Evolutionary conservation across 2,113 vertebrate species (phyloP), one percentile per base, ranked within the genome.

Genomic region (Prionailurus viverrinus): DNA sequence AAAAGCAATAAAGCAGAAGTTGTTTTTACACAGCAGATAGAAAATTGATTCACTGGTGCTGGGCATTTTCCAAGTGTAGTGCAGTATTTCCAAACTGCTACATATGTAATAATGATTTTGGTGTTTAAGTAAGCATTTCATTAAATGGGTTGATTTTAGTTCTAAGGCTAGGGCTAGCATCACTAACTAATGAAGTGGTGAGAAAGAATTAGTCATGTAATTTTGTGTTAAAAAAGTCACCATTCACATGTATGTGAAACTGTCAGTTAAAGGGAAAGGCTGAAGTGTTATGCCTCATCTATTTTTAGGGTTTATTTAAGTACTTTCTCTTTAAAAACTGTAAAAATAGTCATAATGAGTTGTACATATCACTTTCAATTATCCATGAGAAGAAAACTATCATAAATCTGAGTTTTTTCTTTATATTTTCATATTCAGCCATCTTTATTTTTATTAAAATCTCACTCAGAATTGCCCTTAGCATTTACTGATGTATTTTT

Each of bases 1-100:
- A 98, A 98, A 98, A 96, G 94, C 93, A 98, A 98, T 98, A 98
- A 98, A 98, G 58, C 93, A 98, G 94, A 98, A 97, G 79, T 97
- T 98, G 97, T 98, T 98, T 98, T 98, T 97, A 98, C 41, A 98
- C 97, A 53, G 71, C 76, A 95, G 89, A 97, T 69, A 98, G 92
- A 98, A 98, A 99, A 98, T 96, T 98, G 97, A 98, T 98, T 98
- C 91, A 86, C 80, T 98, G 81, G 82, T 83, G 80, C 63, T 98
- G 96, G 97, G 98, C 36, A 97, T 97, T 98, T 97, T 98, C 98
- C 98, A 98, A 97, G 58, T 66, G 36, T 78, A 95, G 58, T 96
- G 96, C 90, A 95, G 74, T 97, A 97, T 98, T 98, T 97, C 95
- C 97, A 97, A 98, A 98, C 78, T 96, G 81, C 69, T 98, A 63